phyloP scores from a whole-genome alignment of 2,113 vertebrate species.

The Podiceps cristatus region DNA sequence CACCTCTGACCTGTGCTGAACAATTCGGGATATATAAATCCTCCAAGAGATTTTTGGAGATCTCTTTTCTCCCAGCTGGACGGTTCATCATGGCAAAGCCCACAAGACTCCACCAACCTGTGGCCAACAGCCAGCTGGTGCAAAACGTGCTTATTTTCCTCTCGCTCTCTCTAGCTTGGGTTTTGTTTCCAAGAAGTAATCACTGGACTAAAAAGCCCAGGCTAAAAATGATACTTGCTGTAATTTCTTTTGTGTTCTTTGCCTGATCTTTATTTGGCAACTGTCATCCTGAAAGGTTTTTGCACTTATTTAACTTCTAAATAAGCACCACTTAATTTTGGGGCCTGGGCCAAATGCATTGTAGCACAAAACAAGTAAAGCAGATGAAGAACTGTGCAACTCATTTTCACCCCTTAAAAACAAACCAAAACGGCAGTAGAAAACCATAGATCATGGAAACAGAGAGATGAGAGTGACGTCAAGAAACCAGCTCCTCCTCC shows the following conservation, averaged over 20 bases:
- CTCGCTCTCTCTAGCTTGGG: not conserved
- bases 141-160: not conserved
- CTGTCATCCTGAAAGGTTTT: conserved; percentile 9
- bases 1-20: not conserved
- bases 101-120: not conserved
- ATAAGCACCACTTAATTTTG: conserved; percentile 18
- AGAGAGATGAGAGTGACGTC: not conserved
- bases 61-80: not conserved
- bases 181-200: conserved; percentile 42
- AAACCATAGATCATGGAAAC: not conserved
- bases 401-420: conserved; percentile 6
- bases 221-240: conserved; percentile 33
- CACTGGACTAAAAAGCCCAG: conserved; percentile 9
- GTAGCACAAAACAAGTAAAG: conserved; percentile 10
- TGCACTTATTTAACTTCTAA: conserved; percentile 36
- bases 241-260: conserved; percentile 40
- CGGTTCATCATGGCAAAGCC: not conserved
- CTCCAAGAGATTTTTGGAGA: not conserved
- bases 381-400: conserved; percentile 32
- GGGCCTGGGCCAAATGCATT: conserved; percentile 20
- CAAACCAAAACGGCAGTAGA: not conserved
- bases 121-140: not conserved
- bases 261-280: conserved; percentile 41
- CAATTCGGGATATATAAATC: not conserved
- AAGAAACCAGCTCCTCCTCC: not conserved